These are phyloP conservation scores for Sebastes melanostomus DNA, from an alignment of 2,797 vertebrate genomes.

Conservation along the genomic window DNA sequence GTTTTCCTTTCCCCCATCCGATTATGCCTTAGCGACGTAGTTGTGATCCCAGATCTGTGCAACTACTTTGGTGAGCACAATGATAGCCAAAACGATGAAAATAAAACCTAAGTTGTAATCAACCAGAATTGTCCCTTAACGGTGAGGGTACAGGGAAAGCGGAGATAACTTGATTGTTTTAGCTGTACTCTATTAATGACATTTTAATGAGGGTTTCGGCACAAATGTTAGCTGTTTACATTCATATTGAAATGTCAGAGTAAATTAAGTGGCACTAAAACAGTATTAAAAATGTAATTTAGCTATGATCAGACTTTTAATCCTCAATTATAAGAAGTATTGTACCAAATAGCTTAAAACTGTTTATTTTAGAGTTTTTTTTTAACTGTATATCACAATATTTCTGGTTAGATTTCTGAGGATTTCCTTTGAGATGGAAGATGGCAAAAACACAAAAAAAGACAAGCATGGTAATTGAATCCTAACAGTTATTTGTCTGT, in stretches of 20 bases:
- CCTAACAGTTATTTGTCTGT: constrained; percentile 50
- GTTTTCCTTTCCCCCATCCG: not conserved
- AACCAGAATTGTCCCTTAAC: not conserved
- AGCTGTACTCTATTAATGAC: not conserved
- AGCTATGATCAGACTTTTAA: constrained; percentile 2
- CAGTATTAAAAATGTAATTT: constrained; percentile 21
- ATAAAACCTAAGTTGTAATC: not conserved
- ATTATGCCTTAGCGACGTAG: not conserved
- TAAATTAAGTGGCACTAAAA: constrained; percentile 12
- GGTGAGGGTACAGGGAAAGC: not conserved
- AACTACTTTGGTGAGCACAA: not conserved
- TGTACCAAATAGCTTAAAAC: not conserved
- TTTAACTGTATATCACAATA: not conserved
- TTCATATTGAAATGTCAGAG: not conserved
- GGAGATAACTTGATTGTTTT: not conserved
- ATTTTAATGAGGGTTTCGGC: not conserved
- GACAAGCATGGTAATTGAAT: constrained; percentile 2
- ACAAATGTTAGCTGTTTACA: constrained; percentile 3
- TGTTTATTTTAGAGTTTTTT: not conserved
- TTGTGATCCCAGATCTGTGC: not conserved
- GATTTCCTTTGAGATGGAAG: constrained; percentile 8
- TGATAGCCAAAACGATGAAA: not conserved
- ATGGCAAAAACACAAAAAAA: not conserved
- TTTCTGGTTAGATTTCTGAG: not conserved
- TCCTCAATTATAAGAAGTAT: not conserved